Evolutionary conservation across 2,113 vertebrate genomes (phyloP).

Genomic region (Pyxicephalus adspersus): DNA sequence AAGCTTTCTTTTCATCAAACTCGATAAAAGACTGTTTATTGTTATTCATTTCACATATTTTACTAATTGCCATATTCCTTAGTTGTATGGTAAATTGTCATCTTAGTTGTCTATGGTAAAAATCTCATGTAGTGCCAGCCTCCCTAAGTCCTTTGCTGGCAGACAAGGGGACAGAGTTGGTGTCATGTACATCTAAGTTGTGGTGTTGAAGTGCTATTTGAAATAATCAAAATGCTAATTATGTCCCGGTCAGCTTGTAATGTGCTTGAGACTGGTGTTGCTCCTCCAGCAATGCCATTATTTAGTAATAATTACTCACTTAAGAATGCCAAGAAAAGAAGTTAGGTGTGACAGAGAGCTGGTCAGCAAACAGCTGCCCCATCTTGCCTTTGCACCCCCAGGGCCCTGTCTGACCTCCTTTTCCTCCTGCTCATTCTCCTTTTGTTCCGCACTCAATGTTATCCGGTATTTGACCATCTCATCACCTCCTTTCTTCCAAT

Average conservation of each 20-base stretch:
- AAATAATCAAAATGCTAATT: conserved; percentile 64
- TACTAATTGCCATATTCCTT: not conserved
- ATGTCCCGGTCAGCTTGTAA: conserved; percentile 58
- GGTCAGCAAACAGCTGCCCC: conserved; percentile 76
- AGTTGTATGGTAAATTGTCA: conserved; percentile 18
- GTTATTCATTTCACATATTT: too few relatives aligned
- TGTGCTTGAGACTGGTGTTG: conserved; percentile 60
- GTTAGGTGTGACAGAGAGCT: conserved; percentile 72
- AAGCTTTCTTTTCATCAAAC: too few relatives aligned
- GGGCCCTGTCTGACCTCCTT: conserved; percentile 69
- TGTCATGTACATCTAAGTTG: conserved; percentile 59
- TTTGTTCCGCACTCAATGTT: conserved; percentile 40
- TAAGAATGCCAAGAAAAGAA: conserved; percentile 66
- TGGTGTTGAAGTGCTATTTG: conserved; percentile 62
- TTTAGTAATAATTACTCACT: conserved; percentile 71
- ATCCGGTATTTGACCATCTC: conserved; percentile 47
- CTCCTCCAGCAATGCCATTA: conserved; percentile 69
- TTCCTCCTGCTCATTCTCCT: conserved; percentile 32
- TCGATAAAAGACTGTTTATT: too few relatives aligned
- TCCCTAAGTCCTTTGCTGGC: conserved; percentile 26
- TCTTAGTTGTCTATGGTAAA: too few relatives aligned
- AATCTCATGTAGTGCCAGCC: conserved; percentile 41
- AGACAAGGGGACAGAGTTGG: conserved; percentile 50
- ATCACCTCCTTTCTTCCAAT: conserved; percentile 70
- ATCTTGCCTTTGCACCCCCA: conserved; percentile 63